Base-by-base conservation (phyloP, 2,797 vertebrate genomes). In the Gymnothorax reevesii region DNA sequence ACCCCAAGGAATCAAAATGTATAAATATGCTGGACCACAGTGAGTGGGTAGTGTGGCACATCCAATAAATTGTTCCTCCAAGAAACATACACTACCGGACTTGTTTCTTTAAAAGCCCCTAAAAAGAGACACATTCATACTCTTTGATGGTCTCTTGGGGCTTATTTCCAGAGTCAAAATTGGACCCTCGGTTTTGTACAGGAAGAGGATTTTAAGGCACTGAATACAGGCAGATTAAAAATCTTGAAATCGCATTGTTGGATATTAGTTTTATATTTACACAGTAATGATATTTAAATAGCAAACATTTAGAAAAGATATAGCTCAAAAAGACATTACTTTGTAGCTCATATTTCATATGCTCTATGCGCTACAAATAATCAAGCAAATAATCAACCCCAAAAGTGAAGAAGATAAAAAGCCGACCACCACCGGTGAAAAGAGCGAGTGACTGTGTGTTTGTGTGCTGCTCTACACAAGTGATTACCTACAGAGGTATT, bases 181-280 rank as follows among this genome's bases (percentile, higher is more conserved):
- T 25, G 42, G 77, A 17, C 49, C n/a, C 77, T 82, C 10, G n/a
- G 52, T 42, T 57, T 54, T 49, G 20, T 7, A 49, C 77, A 82
- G 77, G 77, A 42, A 82, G 57, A 82, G 77, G 77, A 54, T 57
- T 82, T 25, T 15, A 57, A 82, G 80, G 10, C 54, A 27, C n/a
- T 25, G 80, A 57, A 79, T 6, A 20, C 49, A 7, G 22, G 54
- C 17, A 49, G 27, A 20, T 54, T 52, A 77, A 77, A 77, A 33
- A 77, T 49, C 54, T 2, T 54, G 27, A 33, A 75, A 79, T 79
- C 4, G 54, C 7, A 52, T 7, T 54, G 17, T 20, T 52, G 15
- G 49, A 79, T 54, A 52, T 79, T 54, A 22, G 17, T 79, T 8
- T 54, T 52, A 54, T 42, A 49, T 17, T 75, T 42, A 49, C 12